Evolutionary conservation across 1,140 invertebrate genomes (phyloP), one percentile per base, ranked within the genome.

Genomic region (Lucilia sericata): DNA sequence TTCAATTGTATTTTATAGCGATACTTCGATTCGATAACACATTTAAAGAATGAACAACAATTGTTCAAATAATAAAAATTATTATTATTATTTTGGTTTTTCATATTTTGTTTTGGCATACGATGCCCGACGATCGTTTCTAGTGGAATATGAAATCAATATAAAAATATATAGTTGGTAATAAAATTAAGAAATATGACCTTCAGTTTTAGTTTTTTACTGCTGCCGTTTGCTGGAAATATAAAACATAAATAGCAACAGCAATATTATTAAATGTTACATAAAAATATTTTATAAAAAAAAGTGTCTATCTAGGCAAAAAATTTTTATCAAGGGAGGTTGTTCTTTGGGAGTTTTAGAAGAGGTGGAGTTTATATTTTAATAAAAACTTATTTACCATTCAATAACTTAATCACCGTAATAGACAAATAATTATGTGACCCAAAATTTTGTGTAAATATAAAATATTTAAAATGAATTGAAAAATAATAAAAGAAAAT

Each of bases 161-260:
- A 42, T 42, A 42, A 42, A 7, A 42, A 42, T 55, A 55, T n/a
- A 55, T 13, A 14, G 51, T 12, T 17, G 17, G 42, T 42, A 55
- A 55, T 55, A 76, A 76, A 76, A 34, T 42, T 76, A 76, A 36
- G 30, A 76, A 76, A 76, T 76, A 76, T 76, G 74, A 76, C 74
- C 74, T 76, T 76, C 74, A 76, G 30, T 76, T 76, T 76, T 8
- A 42, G 19, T 76, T 30, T 30, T 30, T 30, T 30, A 30, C 25
- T 30, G 25, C 25, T 30, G 25, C 25, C 36, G 74, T 51, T 51
- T 51, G 14, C 2, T 51, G 49, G 49, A 51, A 7, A 8, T 5
- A 19, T 5, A 34, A 21, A 10, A 10, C 12, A 30, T 30, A 74
- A 42, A 42, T 42, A 42, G 42, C 42, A 42, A 42, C 42, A 42